Base-by-base conservation (phyloP, 2,113 vertebrate genomes). In the Spilogale gracilis region DNA sequence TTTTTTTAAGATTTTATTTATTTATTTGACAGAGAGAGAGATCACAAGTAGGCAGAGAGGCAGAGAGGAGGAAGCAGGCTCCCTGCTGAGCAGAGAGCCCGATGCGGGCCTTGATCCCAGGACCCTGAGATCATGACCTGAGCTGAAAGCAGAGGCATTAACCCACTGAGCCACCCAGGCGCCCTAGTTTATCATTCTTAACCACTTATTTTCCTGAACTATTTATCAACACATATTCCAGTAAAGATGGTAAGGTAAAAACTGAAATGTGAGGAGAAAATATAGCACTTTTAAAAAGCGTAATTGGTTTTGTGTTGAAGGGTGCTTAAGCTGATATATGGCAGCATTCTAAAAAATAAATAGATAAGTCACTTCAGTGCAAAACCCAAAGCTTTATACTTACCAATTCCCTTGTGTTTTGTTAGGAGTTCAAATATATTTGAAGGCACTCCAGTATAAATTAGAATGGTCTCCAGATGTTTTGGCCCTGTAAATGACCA, bases 381-480 rank as follows among this genome's bases (percentile, higher is more conserved):
- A 97, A 97, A 98, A 88, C 2, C 3, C 10, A 83, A 89, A 98
- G 96, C 48, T 17, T 98, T 97, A 98, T 95, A 89, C 89, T 98
- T 97, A 65, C 30, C 89, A 98, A 98, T 98, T 98, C 98, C 98
- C 98, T 61, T 91, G 98, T 98, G 98, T 97, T 99, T 99, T 98
- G 98, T 98, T 98, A 98, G 94, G 96, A 97, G 91, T 97, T 97
- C 98, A 98, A 81, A 98, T 98, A 98, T 97, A 98, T 98, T 98
- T 90, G 71, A 98, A 98, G 96, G 69, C 94, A 95, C 74, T 98
- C 82, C 61, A 56, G 82, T 98, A 92, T 98, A 98, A 98, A 98
- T 98, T 98, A 98, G 95, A 86, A 97, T 3, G 74, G 52, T 97
- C 98, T 99, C 98, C 98, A 98, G 98, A 98, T 99, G 98, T 98